Percentiles rank a stretch among this genome's conserved stretches.
Conservation (phyloP, 2,888 invertebrate genomes). For the Agonopterix subpropinquella region DNA sequence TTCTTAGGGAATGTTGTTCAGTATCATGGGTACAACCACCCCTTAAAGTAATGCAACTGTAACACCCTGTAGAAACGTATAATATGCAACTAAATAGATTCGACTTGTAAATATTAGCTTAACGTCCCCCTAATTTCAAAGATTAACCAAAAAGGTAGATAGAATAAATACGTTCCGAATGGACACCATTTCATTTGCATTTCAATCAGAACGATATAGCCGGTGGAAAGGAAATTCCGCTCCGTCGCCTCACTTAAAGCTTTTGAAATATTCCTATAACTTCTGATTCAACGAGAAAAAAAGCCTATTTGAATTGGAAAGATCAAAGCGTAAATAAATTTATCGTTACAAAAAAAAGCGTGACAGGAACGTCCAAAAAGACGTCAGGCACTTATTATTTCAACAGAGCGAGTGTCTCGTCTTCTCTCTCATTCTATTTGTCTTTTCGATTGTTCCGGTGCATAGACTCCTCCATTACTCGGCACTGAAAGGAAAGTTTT, state of each 20-base stretch:
- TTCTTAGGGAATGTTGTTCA: too few relatives aligned
- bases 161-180: conserved; percentile 63
- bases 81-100: background rate
- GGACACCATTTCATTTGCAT: conserved; percentile 72
- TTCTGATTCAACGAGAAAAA: conserved; percentile 67
- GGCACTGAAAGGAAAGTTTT: conserved; percentile 77
- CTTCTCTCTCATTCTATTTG: conserved; percentile 69
- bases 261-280: conserved; percentile 74
- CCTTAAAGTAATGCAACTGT: too few relatives aligned
- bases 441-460: conserved; percentile 75
- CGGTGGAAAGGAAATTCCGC: conserved; percentile 70
- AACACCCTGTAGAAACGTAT: too few relatives aligned
- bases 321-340: conserved; percentile 71
- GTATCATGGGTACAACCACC: too few relatives aligned
- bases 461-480: conserved; percentile 75
- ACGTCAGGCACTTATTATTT: conserved; percentile 73
- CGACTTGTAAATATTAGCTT: conserved; percentile 16
- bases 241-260: conserved; percentile 70
- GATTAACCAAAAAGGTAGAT: conserved; percentile 57
- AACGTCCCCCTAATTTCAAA: conserved; percentile 37
- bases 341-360: conserved; percentile 62
- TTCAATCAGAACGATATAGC: conserved; percentile 71
- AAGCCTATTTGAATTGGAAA: conserved; percentile 74
- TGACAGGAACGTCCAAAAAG: conserved; percentile 63
- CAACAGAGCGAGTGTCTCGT: conserved; percentile 66